These are phyloP conservation scores for Camponotus vicinus DNA, from an alignment of 1,140 invertebrate species.

Conservation along the genomic window DNA sequence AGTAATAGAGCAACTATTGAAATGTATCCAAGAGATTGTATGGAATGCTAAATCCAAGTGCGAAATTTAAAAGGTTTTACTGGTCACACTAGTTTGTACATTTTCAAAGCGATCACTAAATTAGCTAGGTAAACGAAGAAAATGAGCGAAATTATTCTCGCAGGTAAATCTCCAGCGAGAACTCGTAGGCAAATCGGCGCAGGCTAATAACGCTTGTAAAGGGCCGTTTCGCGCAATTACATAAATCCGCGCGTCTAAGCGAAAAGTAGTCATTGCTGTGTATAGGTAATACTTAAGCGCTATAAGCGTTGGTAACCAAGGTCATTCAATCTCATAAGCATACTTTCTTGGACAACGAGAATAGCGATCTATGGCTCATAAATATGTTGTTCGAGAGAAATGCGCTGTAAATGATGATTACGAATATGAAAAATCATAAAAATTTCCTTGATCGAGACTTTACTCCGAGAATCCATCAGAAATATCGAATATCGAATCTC, in stretches of 20 bases:
- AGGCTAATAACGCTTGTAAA: background rate
- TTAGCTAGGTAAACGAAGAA: background rate
- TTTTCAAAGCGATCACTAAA: background rate
- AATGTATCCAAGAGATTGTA: background rate
- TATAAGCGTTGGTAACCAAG: slow-evolving; percentile 5
- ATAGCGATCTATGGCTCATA: background rate
- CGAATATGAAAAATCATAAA: background rate
- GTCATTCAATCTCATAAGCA: slow-evolving; percentile 16
- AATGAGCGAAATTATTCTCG: slow-evolving; percentile 14
- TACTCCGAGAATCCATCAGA: background rate
- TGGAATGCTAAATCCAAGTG: background rate
- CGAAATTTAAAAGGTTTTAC: background rate
- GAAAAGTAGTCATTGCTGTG: slow-evolving; percentile 15
- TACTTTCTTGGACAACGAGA: slow-evolving; percentile 29
- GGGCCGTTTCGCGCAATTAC: slow-evolving; percentile 19
- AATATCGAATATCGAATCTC: background rate
- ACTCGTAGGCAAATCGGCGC: slow-evolving; percentile 9
- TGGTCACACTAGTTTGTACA: background rate
- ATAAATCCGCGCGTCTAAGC: background rate
- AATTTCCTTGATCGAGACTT: background rate
- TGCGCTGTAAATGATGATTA: background rate
- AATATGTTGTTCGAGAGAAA: background rate
- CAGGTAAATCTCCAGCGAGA: background rate
- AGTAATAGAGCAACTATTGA: background rate
- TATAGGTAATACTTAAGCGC: background rate